These are phyloP conservation scores for Leiothrix lutea DNA, from an alignment of 2,113 vertebrate genomes.

Conservation along the genomic window DNA sequence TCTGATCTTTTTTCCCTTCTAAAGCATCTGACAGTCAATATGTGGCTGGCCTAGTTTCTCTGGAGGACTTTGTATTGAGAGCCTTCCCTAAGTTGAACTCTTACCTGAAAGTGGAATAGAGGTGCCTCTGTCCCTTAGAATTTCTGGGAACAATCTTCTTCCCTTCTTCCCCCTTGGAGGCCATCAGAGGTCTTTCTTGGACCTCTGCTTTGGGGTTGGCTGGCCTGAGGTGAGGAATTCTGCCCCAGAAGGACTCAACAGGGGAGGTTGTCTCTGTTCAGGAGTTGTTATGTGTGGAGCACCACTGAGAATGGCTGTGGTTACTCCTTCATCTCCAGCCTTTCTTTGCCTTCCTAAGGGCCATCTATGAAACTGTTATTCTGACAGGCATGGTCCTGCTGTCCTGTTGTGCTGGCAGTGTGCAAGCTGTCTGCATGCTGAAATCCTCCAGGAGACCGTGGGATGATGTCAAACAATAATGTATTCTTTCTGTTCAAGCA, in stretches of 20 bases:
- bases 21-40: background rate
- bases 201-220: background rate
- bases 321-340: background rate
- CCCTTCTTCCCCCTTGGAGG: fast-evolving
- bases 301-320: background rate
- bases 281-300: background rate
- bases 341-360: background rate
- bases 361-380: background rate
- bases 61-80: background rate
- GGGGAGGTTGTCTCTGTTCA: background rate
- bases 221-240: background rate
- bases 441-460: background rate
- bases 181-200: background rate
- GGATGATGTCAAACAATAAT: constrained; percentile 28
- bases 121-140: background rate
- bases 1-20: background rate
- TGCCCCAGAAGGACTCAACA: background rate
- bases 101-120: background rate
- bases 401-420: background rate
- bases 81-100: background rate
- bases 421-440: background rate
- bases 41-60: background rate
- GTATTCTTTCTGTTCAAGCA: constrained; percentile 20
- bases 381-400: background rate
- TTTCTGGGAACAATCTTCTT: background rate